Base-by-base conservation (phyloP, 1,140 invertebrate genomes). In the Galleria mellonella region DNA sequence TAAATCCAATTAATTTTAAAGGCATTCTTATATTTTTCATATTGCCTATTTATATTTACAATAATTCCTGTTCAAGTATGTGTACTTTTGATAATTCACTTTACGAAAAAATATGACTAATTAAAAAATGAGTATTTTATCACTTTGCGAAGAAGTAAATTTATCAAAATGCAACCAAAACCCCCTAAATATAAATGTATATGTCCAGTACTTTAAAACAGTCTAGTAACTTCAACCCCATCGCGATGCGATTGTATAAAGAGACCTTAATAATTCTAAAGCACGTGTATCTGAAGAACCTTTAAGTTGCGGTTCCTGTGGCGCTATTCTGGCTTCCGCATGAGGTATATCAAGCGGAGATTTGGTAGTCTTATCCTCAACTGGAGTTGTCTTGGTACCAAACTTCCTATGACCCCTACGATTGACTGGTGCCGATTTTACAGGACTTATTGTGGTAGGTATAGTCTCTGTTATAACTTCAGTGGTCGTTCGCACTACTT, bases 211-310 rank as follows among this genome's bases (percentile, higher is more conserved):
- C 32, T 10, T 37, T 46, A 42, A 42, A 14, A 11, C 27, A 11
- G 7, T 10, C 31, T 8, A 38, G 31, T 31, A 39, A 35, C 32
- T 38, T 69, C 62, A 86, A 62, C 91, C 91, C 90, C 91, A 94
- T 83, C 92, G 91, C 9, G 94, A 92, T 33, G 94, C 94, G 68
- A 95, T 91, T 43, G 91, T 91, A 81, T 95, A 95, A 40, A 95
- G 86, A 47, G 94, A 94, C 81, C 93, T 91, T 57, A 95, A 88
- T 53, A 95, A 84, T 77, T 95, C 93, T 47, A 95, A 83, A 1
- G 94, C 94, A 72, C 94, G 88, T 2, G 89, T 90, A 65, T 95
- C 94, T 8, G 93, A 91, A 42, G 77, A 59, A 9, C 55, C 64
- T 63, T 87, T 86, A 7, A 67, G 53, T 29, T 87, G 85, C 1